Evolutionary conservation across 1,140 invertebrate species (phyloP).

Genomic region (Leptoteleia sp.): DNA sequence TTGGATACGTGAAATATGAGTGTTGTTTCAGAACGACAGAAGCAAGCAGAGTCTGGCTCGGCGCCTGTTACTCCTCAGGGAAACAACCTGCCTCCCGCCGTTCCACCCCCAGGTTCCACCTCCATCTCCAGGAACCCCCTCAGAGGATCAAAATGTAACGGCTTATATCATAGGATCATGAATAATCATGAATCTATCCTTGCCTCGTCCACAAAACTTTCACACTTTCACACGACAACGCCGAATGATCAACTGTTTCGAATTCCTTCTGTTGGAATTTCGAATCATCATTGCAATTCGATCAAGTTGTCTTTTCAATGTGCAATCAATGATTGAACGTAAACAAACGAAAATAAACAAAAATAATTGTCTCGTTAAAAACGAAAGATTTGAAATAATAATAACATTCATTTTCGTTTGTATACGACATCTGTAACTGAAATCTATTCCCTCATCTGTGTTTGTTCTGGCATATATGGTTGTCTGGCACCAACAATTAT

Average conservation of each 20-base stretch:
- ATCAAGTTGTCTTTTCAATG: not conserved
- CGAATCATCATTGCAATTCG: slow-evolving; percentile 1
- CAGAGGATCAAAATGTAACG: slow-evolving; percentile 90
- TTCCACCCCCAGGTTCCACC: slow-evolving; percentile 78
- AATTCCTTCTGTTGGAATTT: not conserved
- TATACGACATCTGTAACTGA: not conserved
- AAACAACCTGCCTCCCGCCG: slow-evolving; percentile 79
- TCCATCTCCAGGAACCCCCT: slow-evolving; percentile 86
- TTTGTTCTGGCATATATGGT: slow-evolving; percentile 40
- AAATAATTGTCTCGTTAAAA: not conserved
- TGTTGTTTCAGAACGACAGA: slow-evolving; percentile 82
- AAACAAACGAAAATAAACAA: slow-evolving; percentile 24
- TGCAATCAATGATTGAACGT: slow-evolving; percentile 5
- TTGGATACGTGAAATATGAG: slow-evolving; percentile 78
- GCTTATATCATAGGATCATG: slow-evolving; percentile 75
- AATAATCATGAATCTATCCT: slow-evolving; percentile 59
- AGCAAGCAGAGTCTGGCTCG: slow-evolving; percentile 81
- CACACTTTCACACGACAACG: slow-evolving; percentile 27
- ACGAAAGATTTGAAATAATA: not conserved
- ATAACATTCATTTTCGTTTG: slow-evolving; percentile 13
- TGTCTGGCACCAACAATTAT: slow-evolving; percentile 37
- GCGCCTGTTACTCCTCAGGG: slow-evolving; percentile 80
- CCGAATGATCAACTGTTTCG: slow-evolving; percentile 6
- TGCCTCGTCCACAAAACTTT: slow-evolving; percentile 64
- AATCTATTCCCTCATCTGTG: slow-evolving; percentile 12